Evolutionary conservation across 2,888 invertebrate genomes (phyloP).

Genomic region (Subacronicta megacephala): DNA sequence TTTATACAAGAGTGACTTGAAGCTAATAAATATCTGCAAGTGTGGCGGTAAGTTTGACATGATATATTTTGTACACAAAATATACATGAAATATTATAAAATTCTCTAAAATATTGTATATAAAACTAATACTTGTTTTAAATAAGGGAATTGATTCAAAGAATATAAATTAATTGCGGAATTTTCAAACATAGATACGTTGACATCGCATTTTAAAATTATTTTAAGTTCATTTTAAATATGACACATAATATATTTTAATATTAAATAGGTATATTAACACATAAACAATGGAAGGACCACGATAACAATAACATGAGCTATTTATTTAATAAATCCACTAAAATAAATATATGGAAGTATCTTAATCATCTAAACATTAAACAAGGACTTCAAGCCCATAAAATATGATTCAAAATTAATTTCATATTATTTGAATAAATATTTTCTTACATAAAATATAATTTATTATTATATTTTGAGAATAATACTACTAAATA

Average conservation of each 20-base stretch:
- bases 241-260: constrained; percentile 39
- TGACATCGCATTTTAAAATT: constrained; percentile 29
- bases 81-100: constrained; percentile 37
- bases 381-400: constrained; percentile 67
- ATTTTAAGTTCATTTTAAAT: constrained; percentile 35
- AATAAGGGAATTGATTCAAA: constrained; percentile 13
- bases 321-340: constrained; percentile 50
- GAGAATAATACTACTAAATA: constrained; percentile 17
- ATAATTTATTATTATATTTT: constrained; percentile 6
- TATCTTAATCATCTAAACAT: constrained; percentile 56
- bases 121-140: too few species aligned
- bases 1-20: too few species aligned
- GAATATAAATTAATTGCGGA: constrained; percentile 14
- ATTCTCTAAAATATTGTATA: constrained; percentile 15
- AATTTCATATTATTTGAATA: constrained; percentile 39
- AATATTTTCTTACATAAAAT: constrained; percentile 24
- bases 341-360: constrained; percentile 66
- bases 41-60: constrained; percentile 25
- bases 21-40: too few species aligned
- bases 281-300: constrained; percentile 62
- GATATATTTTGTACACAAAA: constrained; percentile 43
- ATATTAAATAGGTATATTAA: constrained; percentile 52
- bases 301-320: constrained; percentile 63
- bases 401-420: constrained; percentile 56
- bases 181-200: constrained; percentile 24